A percentile compares a stretch with the other conserved stretches of the same genome.
Conservation (phyloP, 2,113 vertebrate species). For the Tautogolabrus adspersus region DNA sequence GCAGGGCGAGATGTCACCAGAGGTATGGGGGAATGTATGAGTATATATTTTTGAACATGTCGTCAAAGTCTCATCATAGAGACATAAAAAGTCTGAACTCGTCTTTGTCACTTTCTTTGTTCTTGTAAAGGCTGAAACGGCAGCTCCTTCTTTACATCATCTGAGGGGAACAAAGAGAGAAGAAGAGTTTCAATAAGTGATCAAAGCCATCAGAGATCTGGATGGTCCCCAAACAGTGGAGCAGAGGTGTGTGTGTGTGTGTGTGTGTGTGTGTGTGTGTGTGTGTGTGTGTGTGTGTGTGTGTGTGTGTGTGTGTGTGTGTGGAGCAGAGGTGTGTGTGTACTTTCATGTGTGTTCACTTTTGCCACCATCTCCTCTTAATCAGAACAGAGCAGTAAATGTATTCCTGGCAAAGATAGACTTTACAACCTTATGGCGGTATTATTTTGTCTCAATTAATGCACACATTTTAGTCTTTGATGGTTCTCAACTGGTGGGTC, state of each 20-base stretch:
- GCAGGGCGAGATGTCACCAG: not conserved
- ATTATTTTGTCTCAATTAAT: no score
- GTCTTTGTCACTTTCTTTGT: not conserved
- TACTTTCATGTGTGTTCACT: not conserved
- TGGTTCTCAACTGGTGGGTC: no score
- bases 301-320: not conserved
- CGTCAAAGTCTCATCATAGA: slow-evolving; percentile 5
- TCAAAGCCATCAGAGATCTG: not conserved
- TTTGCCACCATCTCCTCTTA: no score
- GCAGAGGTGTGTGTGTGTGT: not conserved
- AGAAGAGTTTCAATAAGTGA: not conserved
- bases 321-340: not conserved
- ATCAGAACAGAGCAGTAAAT: not conserved
- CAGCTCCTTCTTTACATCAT: not conserved
- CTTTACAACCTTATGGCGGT: no score
- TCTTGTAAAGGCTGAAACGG: not conserved
- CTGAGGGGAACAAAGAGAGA: slow-evolving; percentile 2
- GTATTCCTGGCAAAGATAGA: not conserved
- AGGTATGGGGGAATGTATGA: not conserved
- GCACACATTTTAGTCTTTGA: no score
- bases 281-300: not conserved
- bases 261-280: not conserved
- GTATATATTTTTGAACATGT: not conserved
- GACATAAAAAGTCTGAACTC: slow-evolving; percentile 6
- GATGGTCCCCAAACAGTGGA: not conserved